These are phyloP conservation scores for Huso huso DNA, from an alignment of 2,797 vertebrate species.

Conservation along the genomic window DNA sequence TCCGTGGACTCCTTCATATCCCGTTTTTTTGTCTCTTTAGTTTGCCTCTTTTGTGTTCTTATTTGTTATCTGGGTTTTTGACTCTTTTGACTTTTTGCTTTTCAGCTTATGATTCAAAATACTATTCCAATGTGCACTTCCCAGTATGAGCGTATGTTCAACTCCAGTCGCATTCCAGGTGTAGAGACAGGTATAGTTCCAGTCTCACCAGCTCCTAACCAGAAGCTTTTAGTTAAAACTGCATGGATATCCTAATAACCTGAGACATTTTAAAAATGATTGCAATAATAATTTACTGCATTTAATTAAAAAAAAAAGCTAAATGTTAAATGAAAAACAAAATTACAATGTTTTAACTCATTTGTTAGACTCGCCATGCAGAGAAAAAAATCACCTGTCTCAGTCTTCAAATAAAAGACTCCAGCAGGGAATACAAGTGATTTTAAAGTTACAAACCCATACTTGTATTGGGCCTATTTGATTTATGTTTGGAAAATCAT, in stretches of 20 bases:
- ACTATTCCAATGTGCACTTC: constrained; percentile 72
- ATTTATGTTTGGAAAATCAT: too few species aligned
- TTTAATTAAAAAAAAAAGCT: not conserved
- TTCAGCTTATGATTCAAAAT: constrained; percentile 75
- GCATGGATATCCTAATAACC: too few species aligned
- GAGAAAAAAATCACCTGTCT: not conserved
- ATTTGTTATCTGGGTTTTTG: constrained; percentile 45
- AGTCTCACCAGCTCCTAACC: constrained; percentile 28
- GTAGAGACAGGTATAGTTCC: constrained; percentile 74
- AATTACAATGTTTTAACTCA: not conserved
- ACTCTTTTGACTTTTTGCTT: constrained; percentile 67
- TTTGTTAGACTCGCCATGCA: not conserved
- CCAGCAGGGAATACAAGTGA: too few species aligned
- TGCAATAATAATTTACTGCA: too few species aligned
- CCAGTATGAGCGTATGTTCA: constrained; percentile 76
- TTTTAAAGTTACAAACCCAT: too few species aligned
- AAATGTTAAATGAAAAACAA: not conserved
- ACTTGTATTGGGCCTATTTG: too few species aligned
- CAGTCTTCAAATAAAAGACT: not conserved
- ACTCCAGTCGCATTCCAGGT: constrained; percentile 68
- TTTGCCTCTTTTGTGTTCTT: constrained; percentile 24
- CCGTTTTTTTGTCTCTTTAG: constrained; percentile 32
- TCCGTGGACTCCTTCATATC: constrained; percentile 25
- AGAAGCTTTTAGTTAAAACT: too few species aligned
- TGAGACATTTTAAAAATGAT: too few species aligned